Evolutionary conservation across 1,140 invertebrate species (phyloP), one percentile per base, ranked within the genome.

Genomic region (Drosophila tani): DNA sequence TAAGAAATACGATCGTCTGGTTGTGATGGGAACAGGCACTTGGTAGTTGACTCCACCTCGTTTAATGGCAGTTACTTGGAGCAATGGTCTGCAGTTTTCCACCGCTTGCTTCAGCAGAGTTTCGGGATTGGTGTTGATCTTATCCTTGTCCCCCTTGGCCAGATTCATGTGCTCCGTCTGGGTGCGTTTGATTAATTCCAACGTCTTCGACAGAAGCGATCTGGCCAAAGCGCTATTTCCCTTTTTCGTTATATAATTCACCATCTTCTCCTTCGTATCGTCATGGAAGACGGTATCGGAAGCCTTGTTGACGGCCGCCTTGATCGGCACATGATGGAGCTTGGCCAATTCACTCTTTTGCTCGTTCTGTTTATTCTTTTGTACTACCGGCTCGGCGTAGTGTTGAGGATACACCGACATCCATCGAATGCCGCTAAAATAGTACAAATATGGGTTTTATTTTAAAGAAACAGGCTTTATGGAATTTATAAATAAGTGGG

Each of bases 1-100:
- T 45, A 96, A 82, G 92, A 97, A 98, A 53, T 93, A 94, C 14
- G 97, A 95, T 81, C 95, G 94, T 24, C 94, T 94, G 11, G 95
- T 94, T 14, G 94, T 94, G 41, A 98, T 93, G 2, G 98, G 96
- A 15, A 97, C 94, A 24, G 98, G 98, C 49, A 99, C 97, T 94
- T 98, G 96, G 93, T 99, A 99, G 4, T 93, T 95, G 5, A 96
- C 95, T 62, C 97, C 97, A 73, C 97, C 97, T 90, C 96, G 94
- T 91, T 95, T 97, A 12, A 97, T 95, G 5, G 95, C 94, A 5
- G 93, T 94, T 1, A 98, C 92, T 70, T 96, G 94, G 19, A 98
- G 93, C 57, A 98, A 79, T 5, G 98, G 98, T 80, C 95, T 96
- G 62, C 94, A 94, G 93, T 99, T 99, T 81, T 96, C 95, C 35